A percentile compares a stretch with the other conserved stretches of the same genome.
phyloP scores from a whole-genome alignment of 2,113 vertebrate species.

The Larimichthys crocea region DNA sequence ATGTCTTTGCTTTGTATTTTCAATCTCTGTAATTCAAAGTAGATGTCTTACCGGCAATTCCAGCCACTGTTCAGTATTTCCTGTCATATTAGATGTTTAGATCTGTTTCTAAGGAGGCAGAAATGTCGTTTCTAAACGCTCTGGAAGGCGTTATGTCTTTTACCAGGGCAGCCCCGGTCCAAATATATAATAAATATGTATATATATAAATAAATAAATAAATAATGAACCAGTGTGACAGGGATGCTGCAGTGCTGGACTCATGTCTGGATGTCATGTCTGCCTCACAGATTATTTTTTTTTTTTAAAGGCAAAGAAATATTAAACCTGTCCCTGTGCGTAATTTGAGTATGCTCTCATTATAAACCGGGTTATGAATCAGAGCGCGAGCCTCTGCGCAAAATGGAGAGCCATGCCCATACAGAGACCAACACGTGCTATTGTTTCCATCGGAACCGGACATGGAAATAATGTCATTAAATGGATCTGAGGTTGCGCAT shows the following conservation, averaged over 20 bases:
- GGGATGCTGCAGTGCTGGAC: constrained; percentile 63
- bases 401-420: constrained; percentile 59
- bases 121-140: neutral
- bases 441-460: constrained; percentile 75
- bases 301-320: neutral
- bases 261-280: constrained; percentile 4
- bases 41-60: no score
- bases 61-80: neutral
- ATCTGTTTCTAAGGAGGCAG: neutral
- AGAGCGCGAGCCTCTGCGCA: constrained; percentile 46
- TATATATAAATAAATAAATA: constrained; percentile 56
- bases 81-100: neutral
- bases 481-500: neutral
- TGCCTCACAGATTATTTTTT: neutral
- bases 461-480: constrained; percentile 52
- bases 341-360: neutral
- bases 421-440: constrained; percentile 77
- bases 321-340: neutral
- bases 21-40: neutral
- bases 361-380: neutral
- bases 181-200: constrained; percentile 38
- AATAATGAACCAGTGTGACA: constrained; percentile 48
- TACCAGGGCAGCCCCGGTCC: constrained; percentile 28
- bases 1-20: neutral
- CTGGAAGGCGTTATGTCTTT: neutral